Evolutionary conservation across 2,888 invertebrate genomes (phyloP).

Genomic region (Dugesia japonica): DNA sequence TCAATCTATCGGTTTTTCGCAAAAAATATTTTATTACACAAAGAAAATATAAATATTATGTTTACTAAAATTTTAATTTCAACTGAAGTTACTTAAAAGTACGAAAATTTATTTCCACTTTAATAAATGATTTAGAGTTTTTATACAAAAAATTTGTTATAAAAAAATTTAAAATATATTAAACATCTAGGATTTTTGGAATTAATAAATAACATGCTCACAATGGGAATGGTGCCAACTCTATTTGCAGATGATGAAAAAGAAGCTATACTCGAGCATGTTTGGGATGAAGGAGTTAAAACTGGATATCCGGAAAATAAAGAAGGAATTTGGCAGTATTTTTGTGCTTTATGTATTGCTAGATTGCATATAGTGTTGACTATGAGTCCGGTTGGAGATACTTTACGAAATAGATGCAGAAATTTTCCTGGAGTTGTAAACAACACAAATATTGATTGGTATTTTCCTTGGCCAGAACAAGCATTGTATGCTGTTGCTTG

Average conservation of each 20-base stretch:
- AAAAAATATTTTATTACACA: no score
- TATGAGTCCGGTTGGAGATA: constrained; percentile 36
- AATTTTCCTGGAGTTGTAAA: constrained; percentile 35
- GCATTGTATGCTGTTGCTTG: constrained; percentile 34
- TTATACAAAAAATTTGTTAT: constrained; percentile 32
- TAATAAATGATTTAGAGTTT: constrained; percentile 34
- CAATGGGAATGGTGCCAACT: constrained; percentile 35
- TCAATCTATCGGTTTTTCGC: no score
- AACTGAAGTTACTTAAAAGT: no score
- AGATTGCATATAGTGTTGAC: constrained; percentile 34
- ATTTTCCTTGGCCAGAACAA: constrained; percentile 35
- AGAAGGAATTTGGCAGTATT: constrained; percentile 35
- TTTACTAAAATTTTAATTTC: no score
- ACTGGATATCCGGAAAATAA: constrained; percentile 31
- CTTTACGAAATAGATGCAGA: constrained; percentile 33
- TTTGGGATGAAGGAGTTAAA: constrained; percentile 29
- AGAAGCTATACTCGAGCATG: constrained; percentile 23
- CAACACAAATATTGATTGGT: constrained; percentile 35
- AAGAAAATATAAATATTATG: no score
- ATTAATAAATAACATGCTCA: constrained; percentile 35
- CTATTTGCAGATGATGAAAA: constrained; percentile 35
- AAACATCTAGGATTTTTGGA: constrained; percentile 32
- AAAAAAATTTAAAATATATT: no score
- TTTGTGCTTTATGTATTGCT: constrained; percentile 26
- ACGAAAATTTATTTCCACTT: no score